Percentiles rank a stretch among this genome's conserved stretches.
Evolutionary conservation across 2,113 vertebrate species (phyloP).

Genomic region (Beaufortia kweichowensis): DNA sequence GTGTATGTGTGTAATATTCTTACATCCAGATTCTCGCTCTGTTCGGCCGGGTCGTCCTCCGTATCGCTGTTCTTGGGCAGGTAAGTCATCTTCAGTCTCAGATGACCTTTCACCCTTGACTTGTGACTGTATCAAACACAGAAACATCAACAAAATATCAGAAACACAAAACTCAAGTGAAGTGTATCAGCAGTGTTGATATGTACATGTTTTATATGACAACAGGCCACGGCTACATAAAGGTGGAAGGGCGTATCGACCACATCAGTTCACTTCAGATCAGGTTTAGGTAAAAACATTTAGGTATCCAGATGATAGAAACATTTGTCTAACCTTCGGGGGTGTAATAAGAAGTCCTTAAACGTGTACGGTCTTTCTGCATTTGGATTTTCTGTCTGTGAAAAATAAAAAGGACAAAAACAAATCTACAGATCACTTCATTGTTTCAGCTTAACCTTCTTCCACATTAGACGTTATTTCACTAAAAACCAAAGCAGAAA

Average conservation of each 20-base stretch:
- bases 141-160: conserved; percentile 1
- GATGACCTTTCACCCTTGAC: conserved; percentile 94
- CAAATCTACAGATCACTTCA: not conserved
- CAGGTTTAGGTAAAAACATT: too few species aligned
- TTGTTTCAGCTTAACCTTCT: not conserved
- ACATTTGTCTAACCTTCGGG: conserved; percentile 84
- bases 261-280: too few species aligned
- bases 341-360: conserved; percentile 97
- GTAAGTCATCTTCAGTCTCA: conserved; percentile 98
- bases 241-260: not conserved
- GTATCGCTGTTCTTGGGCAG: conserved; percentile 84
- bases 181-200: not conserved
- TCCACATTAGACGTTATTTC: not conserved
- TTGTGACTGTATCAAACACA: conserved; percentile 78
- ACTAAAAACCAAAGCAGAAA: not conserved
- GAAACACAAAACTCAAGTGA: not conserved
- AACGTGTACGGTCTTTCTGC: conserved; percentile 94
- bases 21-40: conserved; percentile 87
- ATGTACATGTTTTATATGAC: conserved; percentile 31
- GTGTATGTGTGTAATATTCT: conserved; percentile 48
- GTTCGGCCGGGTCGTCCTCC: conserved; percentile 84
- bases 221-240: not conserved
- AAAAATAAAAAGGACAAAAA: conserved; percentile 62
- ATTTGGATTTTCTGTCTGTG: conserved; percentile 92
- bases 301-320: conserved; percentile 18